phyloP scores from a whole-genome alignment of 1,140 invertebrate species.

The Nasonia giraulti region DNA sequence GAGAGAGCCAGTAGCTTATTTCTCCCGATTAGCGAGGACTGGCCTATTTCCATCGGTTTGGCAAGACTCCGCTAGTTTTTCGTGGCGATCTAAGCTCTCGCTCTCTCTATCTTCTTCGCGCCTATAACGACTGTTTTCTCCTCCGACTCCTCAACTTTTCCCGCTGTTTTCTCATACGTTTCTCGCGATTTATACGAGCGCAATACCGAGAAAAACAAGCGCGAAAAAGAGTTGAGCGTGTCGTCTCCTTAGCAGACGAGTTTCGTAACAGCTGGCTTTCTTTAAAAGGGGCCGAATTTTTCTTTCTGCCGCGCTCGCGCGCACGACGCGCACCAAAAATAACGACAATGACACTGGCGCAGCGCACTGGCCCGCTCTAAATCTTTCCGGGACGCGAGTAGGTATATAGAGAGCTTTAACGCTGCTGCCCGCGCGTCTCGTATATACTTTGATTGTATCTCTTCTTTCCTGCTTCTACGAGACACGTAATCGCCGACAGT shows the following conservation, averaged over 20 bases:
- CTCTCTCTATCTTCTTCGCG: not conserved
- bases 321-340: conserved; percentile 31
- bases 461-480: not conserved
- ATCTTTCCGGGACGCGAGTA: conserved; percentile 26
- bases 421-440: too few species aligned
- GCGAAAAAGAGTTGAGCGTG: not conserved
- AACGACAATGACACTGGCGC: conserved; percentile 44
- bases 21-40: conserved; percentile 38
- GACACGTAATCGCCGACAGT: not conserved
- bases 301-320: not conserved
- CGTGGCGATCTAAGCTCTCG: conserved; percentile 14
- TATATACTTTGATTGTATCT: not conserved
- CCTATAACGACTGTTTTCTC: conserved; percentile 1
- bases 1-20: not conserved
- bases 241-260: too few species aligned
- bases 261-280: conserved; percentile 33
- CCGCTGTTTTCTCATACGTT: not conserved
- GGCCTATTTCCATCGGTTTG: conserved; percentile 48
- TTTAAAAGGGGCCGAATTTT: conserved; percentile 37
- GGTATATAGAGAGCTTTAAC: too few species aligned
- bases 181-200: not conserved
- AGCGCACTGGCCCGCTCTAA: not conserved
- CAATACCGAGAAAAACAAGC: not conserved
- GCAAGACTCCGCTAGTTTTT: conserved; percentile 32
- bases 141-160: not conserved